phyloP scores from a whole-genome alignment of 1,140 invertebrate genomes.

The Eufriesea mexicana region DNA sequence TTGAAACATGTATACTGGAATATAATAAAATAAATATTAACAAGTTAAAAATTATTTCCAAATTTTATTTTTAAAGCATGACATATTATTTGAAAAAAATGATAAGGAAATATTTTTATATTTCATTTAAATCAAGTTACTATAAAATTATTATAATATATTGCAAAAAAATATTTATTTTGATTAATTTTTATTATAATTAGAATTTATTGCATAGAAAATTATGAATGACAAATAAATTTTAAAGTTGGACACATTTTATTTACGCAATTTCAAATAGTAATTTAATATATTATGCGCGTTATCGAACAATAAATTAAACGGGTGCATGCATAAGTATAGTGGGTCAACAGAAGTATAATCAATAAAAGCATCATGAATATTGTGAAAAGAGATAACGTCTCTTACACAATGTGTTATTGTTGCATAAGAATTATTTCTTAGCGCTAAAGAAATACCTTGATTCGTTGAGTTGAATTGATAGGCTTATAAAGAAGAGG shows the following conservation, averaged over 20 bases:
- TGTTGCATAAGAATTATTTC: conserved; percentile 16
- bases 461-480: conserved; percentile 77
- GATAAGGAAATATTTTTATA: not conserved
- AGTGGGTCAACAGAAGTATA: not conserved
- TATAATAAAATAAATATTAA: conserved; percentile 12
- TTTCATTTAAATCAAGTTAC: not conserved
- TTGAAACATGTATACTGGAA: conserved; percentile 91
- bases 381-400: not conserved
- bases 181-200: not conserved
- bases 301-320: not conserved
- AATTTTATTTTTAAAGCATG: not conserved
- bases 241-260: not conserved
- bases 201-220: not conserved
- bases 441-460: conserved; percentile 65
- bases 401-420: not conserved
- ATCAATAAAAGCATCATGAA: not conserved
- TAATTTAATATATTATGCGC: not conserved
- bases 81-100: not conserved
- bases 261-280: not conserved
- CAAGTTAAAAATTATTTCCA: not conserved
- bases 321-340: not conserved
- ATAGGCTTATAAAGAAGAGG: conserved; percentile 76
- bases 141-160: not conserved
- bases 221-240: not conserved
- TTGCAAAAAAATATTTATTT: not conserved